Evolutionary conservation across 2,888 invertebrate species (phyloP).

Genomic region (Plagodis pulveraria): DNA sequence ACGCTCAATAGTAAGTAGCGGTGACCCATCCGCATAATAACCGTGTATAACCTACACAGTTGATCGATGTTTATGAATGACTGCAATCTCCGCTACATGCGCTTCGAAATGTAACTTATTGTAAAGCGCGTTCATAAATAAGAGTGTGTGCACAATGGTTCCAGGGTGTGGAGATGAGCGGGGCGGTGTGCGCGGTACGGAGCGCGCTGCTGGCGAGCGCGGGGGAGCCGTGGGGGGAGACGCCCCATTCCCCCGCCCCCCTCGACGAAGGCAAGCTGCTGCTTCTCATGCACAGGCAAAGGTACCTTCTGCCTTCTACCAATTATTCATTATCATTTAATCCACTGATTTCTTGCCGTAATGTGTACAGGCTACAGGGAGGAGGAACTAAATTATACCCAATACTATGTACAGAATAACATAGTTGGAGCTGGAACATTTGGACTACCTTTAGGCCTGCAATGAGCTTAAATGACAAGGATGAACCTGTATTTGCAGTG

Average conservation of each 20-base stretch:
- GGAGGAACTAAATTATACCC: too few species aligned
- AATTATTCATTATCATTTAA: not conserved
- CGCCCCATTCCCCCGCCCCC: constrained; percentile 47
- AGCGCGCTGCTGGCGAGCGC: constrained; percentile 60
- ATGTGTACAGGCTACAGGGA: too few species aligned
- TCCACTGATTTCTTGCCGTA: not conserved
- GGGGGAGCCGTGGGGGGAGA: constrained; percentile 53
- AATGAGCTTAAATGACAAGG: too few species aligned
- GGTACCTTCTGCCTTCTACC: constrained; percentile 43
- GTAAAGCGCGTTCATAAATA: too few species aligned
- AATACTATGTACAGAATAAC: too few species aligned
- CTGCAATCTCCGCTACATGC: not conserved
- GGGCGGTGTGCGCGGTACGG: constrained; percentile 67
- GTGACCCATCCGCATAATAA: too few species aligned
- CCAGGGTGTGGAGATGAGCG: constrained; percentile 76
- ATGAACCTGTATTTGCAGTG: too few species aligned
- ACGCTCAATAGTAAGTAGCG: too few species aligned
- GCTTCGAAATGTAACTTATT: not conserved
- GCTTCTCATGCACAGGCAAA: constrained; percentile 68
- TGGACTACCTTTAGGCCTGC: too few species aligned
- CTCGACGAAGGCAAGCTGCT: constrained; percentile 68
- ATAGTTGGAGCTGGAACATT: too few species aligned
- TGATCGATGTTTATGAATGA: too few species aligned
- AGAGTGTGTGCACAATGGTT: not conserved
- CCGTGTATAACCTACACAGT: too few species aligned